phyloP scores from a whole-genome alignment of 1,140 invertebrate genomes.

The Conus ventricosus region DNA sequence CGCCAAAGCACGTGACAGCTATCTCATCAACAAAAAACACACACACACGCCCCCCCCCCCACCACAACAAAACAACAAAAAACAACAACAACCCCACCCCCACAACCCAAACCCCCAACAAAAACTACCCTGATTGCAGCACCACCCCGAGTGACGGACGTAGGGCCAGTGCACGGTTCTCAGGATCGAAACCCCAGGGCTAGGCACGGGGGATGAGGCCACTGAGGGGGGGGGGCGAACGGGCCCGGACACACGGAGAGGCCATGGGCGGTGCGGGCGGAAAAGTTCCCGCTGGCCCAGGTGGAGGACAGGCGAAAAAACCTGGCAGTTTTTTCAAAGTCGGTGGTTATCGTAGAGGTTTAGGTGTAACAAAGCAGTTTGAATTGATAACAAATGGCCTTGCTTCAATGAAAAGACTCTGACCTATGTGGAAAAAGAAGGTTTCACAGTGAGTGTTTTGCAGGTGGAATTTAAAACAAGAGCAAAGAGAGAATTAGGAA shows the following conservation, averaged over 20 bases:
- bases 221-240: background rate
- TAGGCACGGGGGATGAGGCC: conserved; percentile 31
- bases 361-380: too few relatives aligned
- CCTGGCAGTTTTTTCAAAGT: background rate
- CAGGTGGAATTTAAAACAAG: too few relatives aligned
- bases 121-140: background rate
- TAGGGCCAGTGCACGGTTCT: conserved; percentile 20
- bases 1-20: too few relatives aligned
- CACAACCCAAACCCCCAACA: background rate
- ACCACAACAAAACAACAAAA: background rate
- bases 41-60: background rate
- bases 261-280: conserved; percentile 17
- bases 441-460: too few relatives aligned
- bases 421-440: too few relatives aligned
- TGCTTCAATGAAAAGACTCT: too few relatives aligned
- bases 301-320: conserved; percentile 14
- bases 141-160: background rate
- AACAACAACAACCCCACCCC: background rate
- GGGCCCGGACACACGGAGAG: background rate
- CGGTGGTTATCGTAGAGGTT: too few relatives aligned
- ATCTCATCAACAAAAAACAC: too few relatives aligned
- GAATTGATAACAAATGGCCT: too few relatives aligned
- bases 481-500: too few relatives aligned
- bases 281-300: conserved; percentile 27
- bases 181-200: conserved; percentile 20